Evolutionary conservation across 2,888 invertebrate genomes (phyloP).

Genomic region (Hartigia nigra): DNA sequence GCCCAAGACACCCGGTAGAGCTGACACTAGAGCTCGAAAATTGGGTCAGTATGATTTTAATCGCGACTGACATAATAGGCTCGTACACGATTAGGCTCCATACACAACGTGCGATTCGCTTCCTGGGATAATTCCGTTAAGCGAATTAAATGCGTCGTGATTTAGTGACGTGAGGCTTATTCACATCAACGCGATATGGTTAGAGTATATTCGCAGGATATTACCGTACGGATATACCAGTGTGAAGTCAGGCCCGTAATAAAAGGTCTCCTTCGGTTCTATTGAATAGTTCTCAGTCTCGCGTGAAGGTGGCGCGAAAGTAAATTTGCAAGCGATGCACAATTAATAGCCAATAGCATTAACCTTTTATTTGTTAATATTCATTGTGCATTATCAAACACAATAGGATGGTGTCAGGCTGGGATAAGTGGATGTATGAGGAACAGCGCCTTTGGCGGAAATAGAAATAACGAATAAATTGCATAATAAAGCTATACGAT

Average conservation of each 20-base stretch:
- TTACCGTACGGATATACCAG: not conserved
- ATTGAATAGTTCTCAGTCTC: not conserved
- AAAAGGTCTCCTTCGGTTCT: not conserved
- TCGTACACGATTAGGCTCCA: conserved; percentile 1
- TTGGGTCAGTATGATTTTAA: conserved; percentile 8
- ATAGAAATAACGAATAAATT: not conserved
- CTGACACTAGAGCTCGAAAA: not conserved
- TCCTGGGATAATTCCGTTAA: not conserved
- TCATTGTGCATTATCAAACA: conserved; percentile 50
- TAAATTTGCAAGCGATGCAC: conserved; percentile 37
- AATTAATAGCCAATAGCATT: conserved; percentile 53
- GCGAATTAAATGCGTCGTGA: not conserved
- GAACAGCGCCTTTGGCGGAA: conserved; percentile 16
- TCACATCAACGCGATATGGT: not conserved
- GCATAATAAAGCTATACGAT: not conserved
- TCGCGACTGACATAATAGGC: conserved; percentile 6
- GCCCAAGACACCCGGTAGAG: conserved; percentile 4
- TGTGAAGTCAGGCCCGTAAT: not conserved
- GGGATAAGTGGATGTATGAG: conserved; percentile 38
- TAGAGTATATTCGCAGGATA: not conserved
- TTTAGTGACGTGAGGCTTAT: not conserved
- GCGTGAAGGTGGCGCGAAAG: not conserved
- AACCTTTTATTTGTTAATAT: conserved; percentile 56
- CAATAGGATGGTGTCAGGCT: conserved; percentile 36
- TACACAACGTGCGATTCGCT: not conserved